A percentile compares a stretch with the other conserved stretches of the same genome.
Conservation (phyloP, 2,113 vertebrate species). For the Gnathonemus echidnorhynchus region DNA sequence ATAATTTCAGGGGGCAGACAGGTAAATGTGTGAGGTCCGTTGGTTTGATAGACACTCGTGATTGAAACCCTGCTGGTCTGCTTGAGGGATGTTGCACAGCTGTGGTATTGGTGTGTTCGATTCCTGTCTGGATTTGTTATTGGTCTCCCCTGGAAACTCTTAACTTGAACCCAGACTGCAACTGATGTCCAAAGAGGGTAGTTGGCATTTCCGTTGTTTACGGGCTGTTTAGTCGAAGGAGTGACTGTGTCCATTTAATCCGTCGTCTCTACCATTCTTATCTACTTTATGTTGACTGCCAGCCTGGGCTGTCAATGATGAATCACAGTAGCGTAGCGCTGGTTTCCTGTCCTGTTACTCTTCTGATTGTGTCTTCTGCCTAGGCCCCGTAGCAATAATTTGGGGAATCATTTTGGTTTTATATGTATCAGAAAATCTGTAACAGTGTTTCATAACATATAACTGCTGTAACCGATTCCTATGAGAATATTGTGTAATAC, state of each 20-base stretch:
- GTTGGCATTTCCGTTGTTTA: neutral
- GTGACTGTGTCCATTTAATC: neutral
- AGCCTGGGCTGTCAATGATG: neutral
- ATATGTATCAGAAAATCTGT: neutral
- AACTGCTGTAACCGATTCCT: neutral
- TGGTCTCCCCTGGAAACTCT: neutral
- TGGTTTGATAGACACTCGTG: neutral
- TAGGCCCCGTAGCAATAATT: neutral
- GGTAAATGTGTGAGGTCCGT: neutral
- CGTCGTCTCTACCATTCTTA: neutral
- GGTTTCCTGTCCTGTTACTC: neutral
- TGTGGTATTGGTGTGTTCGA: neutral
- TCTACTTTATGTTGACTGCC: neutral
- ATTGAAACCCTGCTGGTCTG: neutral
- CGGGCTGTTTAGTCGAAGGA: neutral
- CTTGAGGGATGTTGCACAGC: neutral
- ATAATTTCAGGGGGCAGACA: neutral
- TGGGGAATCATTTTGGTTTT: neutral
- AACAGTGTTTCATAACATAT: conserved; percentile 1
- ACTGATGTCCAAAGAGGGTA: neutral
- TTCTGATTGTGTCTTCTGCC: neutral
- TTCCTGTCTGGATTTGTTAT: neutral
- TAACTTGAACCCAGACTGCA: neutral
- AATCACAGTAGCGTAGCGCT: neutral
- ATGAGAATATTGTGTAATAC: neutral